Percentiles rank a stretch among this genome's conserved stretches.
Conservation (phyloP, 1,140 invertebrate species). For the Globodera rostochiensis region DNA sequence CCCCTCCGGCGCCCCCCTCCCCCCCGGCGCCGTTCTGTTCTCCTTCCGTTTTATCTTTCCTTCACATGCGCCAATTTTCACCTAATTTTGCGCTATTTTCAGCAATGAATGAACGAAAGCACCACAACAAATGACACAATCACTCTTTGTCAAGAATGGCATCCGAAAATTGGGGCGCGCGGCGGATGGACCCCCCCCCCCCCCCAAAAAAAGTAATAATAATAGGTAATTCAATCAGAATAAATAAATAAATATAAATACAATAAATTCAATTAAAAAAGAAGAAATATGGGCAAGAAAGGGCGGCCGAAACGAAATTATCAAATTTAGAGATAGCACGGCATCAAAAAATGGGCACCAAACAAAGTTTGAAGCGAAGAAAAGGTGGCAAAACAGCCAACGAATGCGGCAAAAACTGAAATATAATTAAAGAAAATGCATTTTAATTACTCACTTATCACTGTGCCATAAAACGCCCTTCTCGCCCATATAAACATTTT, state of each 20-base stretch:
- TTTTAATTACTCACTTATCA: not conserved
- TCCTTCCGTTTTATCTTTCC: not conserved
- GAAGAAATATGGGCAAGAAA: too few relatives aligned
- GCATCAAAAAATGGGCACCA: not conserved
- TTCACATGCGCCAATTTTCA: not conserved
- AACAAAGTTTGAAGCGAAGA: not conserved
- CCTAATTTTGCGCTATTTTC: not conserved
- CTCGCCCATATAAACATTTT: not conserved
- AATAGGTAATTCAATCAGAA: too few relatives aligned
- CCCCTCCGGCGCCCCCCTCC: too few relatives aligned
- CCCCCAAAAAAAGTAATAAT: too few relatives aligned
- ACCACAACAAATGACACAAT: not conserved
- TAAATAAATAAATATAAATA: too few relatives aligned
- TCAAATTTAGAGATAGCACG: not conserved
- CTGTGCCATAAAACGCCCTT: not conserved
- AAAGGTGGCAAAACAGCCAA: not conserved
- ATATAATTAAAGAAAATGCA: not conserved
- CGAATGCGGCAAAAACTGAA: not conserved
- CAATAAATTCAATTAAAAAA: too few relatives aligned
- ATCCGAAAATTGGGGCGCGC: not conserved
- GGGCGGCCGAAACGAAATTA: too few relatives aligned
- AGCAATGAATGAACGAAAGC: not conserved
- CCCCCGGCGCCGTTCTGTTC: too few relatives aligned
- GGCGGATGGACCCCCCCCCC: not conserved
- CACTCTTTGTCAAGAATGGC: not conserved